These are phyloP conservation scores for Drosophila parthenogenetica DNA, from an alignment of 2,888 invertebrate genomes.

Conservation along the genomic window DNA sequence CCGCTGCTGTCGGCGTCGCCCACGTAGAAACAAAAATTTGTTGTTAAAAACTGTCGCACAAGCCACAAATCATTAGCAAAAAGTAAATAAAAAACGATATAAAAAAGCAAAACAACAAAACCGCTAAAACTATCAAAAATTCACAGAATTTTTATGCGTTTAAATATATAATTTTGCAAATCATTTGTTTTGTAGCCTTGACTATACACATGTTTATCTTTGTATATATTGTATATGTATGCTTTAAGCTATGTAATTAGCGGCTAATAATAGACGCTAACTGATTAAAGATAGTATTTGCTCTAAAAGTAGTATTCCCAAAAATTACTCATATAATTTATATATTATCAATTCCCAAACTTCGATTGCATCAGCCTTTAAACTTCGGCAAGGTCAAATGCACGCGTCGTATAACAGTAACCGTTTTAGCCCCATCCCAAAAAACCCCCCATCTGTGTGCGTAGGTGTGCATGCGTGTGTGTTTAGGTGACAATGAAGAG, in stretches of 20 bases:
- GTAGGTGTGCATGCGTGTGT: not conserved
- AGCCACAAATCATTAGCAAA: conserved; percentile 36
- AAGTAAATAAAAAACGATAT: conserved; percentile 11
- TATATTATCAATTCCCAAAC: not conserved
- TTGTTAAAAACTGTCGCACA: conserved; percentile 19
- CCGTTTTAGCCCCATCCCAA: conserved; percentile 7
- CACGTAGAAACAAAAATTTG: conserved; percentile 32
- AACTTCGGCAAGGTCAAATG: conserved; percentile 61
- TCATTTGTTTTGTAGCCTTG: conserved; percentile 11
- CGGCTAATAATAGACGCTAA: conserved; percentile 6
- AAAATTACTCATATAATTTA: conserved; percentile 11
- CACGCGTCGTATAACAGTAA: conserved; percentile 54
- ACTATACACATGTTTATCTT: too few species aligned
- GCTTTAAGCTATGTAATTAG: not conserved
- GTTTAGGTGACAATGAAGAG: conserved; percentile 12
- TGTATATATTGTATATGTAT: too few species aligned
- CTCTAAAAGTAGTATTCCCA: conserved; percentile 1
- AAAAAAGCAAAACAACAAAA: conserved; percentile 16
- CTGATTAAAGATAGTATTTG: conserved; percentile 3
- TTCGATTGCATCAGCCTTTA: conserved; percentile 61
- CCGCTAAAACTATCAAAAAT: conserved; percentile 31
- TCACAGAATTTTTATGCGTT: not conserved
- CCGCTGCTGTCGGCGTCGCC: conserved; percentile 18
- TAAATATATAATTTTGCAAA: conserved; percentile 6
- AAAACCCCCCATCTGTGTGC: too few species aligned